Evolutionary conservation across 2,113 vertebrate species (phyloP), one percentile per base, ranked within the genome.

Genomic region (Clinocottus analis): DNA sequence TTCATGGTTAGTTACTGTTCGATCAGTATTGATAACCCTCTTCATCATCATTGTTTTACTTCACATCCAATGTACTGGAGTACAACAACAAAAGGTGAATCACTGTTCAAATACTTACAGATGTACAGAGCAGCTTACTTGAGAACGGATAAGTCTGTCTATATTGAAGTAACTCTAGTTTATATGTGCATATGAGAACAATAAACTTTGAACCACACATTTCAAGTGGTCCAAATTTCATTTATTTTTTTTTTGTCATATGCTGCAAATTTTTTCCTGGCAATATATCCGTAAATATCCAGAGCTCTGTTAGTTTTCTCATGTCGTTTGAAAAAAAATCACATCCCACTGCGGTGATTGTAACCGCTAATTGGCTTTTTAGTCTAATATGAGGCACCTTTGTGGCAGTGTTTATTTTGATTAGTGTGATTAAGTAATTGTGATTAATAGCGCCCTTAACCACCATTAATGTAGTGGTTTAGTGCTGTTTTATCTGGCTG

Each of bases 401-500:
- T 81, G 69, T 37, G 59, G 67, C 64, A 11, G 43, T 25, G 49
- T 77, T 84, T 77, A 84, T 82, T 49, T 39, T 79, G 51, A 76
- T 82, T 70, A 75, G n/a, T 59, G 41, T 61, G 39, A 84, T 81
- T 76, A 74, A 74, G 35, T 75, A 83, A 87, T 58, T 75, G 53
- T 62, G 33, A 45, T 77, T 82, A 56, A 86, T 10, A 60, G 64
- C 45, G 47, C 68, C 69, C 64, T 74, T 67, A 84, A 79, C 53
- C 56, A 21, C 17, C 13, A 77, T 85, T 83, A 33, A 80, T 65
- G 71, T 43, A 39, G 45, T 16, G 14, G 55, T 67, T 74, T 69
- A 27, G 53, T 25, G 29, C 41, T 49, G 16, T 66, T 71, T 59
- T 69, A 79, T 16, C 17, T 53, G 68, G 60, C 64, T 58, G 53